phyloP scores from a whole-genome alignment of 92 coral and sea anemone species.

The Blastomussa wellsi region DNA sequence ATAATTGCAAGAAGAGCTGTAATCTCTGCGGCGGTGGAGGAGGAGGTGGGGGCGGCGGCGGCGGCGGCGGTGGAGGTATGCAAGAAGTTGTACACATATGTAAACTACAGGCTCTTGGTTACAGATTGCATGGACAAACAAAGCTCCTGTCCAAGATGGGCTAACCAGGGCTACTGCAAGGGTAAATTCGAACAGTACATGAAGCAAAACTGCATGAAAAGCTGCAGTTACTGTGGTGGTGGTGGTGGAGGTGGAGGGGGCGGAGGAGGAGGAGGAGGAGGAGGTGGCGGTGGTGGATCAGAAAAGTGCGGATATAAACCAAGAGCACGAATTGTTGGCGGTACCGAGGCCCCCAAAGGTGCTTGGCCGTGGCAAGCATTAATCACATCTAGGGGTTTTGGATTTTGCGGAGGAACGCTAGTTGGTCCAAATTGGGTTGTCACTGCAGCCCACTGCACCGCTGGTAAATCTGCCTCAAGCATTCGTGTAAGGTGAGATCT shows the following conservation, averaged over 20 bases:
- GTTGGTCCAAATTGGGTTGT: conserved; percentile 62
- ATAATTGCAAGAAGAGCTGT: conserved; percentile 6
- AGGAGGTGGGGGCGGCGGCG: background rate
- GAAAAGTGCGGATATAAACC: conserved; percentile 60
- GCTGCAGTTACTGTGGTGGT: conserved; percentile 31
- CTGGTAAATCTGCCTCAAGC: conserved; percentile 30
- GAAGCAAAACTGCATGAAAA: conserved; percentile 49
- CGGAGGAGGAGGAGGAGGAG: conserved; percentile 16
- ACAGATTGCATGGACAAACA: conserved; percentile 46
- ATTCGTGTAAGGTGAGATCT: conserved; percentile 30
- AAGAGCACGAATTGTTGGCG: conserved; percentile 57
- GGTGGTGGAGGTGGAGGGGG: conserved; percentile 44
- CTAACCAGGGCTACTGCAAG: conserved; percentile 25
- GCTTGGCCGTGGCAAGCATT: conserved; percentile 71
- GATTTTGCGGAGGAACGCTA: conserved; percentile 61
- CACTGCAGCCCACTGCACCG: conserved; percentile 60
- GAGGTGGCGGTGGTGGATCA: conserved; percentile 29
- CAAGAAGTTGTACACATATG: background rate
- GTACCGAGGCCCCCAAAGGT: conserved; percentile 64
- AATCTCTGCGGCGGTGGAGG: conserved; percentile 4
- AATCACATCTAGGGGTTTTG: conserved; percentile 34
- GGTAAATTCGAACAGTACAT: conserved; percentile 34
- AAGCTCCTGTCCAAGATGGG: conserved; percentile 12
- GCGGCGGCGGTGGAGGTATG: conserved; percentile 10
- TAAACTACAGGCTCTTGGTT: background rate